Conservation (phyloP, 2,797 vertebrate genomes). For the Mus caroli region DNA sequence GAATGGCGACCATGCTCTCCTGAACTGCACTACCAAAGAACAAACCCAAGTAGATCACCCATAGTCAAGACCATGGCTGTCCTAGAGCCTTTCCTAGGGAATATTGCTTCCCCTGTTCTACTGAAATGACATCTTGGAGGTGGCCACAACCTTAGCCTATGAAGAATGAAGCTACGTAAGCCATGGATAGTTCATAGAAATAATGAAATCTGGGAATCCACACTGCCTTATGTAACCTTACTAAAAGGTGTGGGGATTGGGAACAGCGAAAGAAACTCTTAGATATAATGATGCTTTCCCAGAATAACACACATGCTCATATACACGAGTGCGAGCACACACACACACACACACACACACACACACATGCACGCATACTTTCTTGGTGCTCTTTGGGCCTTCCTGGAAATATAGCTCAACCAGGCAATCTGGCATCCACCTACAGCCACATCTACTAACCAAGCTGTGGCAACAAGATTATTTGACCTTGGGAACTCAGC, state of each 20-base stretch:
- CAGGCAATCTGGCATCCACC: background rate
- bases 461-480: background rate
- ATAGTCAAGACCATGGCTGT: background rate
- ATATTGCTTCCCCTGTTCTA: slow-evolving; percentile 8
- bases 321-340: too few relatives aligned
- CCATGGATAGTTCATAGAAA: background rate
- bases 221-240: slow-evolving; percentile 36
- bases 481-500: background rate
- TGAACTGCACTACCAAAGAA: background rate
- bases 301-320: background rate
- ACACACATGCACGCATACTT: background rate
- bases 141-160: background rate
- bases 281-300: background rate
- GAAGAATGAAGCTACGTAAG: background rate
- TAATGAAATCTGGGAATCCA: background rate
- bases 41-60: background rate
- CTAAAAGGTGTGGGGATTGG: background rate
- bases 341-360: too few relatives aligned
- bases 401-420: background rate
- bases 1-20: background rate
- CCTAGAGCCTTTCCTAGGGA: background rate
- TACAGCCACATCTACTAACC: background rate
- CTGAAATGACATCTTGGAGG: background rate
- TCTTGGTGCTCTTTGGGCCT: background rate
- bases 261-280: background rate